Base-by-base conservation (phyloP, 2,888 invertebrate species). In the Drosophila peninsularis region DNA sequence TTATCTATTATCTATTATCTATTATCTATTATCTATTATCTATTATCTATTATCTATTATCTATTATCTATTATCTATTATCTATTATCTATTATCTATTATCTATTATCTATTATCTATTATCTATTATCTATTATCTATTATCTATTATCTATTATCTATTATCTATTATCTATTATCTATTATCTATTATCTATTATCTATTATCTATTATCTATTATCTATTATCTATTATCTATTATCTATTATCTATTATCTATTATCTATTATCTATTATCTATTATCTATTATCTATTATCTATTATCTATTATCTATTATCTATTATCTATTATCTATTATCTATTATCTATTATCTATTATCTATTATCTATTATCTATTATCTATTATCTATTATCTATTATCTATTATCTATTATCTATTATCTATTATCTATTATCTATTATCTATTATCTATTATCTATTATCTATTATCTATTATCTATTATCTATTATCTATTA, bases 331-430 rank as follows among this genome's bases (percentile, higher is more conserved):
- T 36, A 36, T 36, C 36, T 36, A 36, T 36, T 36, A 36, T 36
- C 14, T 39, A 39, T 5, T 19, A 41, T 19, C 41, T 41, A 41
- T 41, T 41, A 41, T 41, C 19, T 41, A 41, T 41, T 41, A 41
- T 41, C 41, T 41, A 41, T 41, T 19, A 41, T 41, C 39, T 39
- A 39, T 39, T 39, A 39, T 39, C 39, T 39, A 39, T 39, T 39
- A 39, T 39, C 39, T 39, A 39, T 39, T 39, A 39, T 39, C 39
- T 39, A 39, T 39, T 39, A 39, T 39, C 39, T 39, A 39, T 39
- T 39, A 39, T 39, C 17, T 39, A 39, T 39, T 39, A 39, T 39
- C 39, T 39, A 39, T 39, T 39, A 39, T 39, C 39, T 39, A 39
- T 39, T 39, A 39, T 39, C 17, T 39, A 39, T 39, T 39, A 39